phyloP scores from a whole-genome alignment of 2,797 vertebrate species.

The Poecilia gillii region DNA sequence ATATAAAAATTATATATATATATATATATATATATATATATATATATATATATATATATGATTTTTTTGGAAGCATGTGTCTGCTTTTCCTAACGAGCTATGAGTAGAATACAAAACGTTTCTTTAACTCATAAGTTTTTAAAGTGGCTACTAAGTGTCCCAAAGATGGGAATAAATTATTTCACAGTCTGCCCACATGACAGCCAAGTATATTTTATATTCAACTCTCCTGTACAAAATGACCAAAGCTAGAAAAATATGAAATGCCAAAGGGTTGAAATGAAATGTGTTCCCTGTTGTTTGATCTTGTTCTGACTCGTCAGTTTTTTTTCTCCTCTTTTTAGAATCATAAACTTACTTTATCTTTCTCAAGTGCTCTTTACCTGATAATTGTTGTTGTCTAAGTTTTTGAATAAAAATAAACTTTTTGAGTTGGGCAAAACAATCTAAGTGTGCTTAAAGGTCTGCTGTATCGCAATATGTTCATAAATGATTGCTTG shows the following conservation, averaged over 20 bases:
- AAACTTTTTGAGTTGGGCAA: neutral
- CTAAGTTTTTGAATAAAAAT: neutral
- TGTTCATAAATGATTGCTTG: neutral
- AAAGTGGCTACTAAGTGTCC: too few species aligned
- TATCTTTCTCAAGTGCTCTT: neutral
- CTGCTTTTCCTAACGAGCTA: too few species aligned
- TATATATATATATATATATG: too few species aligned
- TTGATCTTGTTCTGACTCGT: neutral
- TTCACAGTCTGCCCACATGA: too few species aligned
- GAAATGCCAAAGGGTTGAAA: neutral
- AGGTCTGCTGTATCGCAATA: neutral
- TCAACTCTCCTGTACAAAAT: neutral
- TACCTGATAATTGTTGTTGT: neutral
- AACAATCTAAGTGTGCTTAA: neutral
- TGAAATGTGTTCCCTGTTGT: neutral
- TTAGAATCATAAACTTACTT: neutral
- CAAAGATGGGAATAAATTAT: too few species aligned
- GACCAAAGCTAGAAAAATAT: neutral
- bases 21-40: too few species aligned
- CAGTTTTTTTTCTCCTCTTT: neutral
- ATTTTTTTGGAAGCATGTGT: too few species aligned
- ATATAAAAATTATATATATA: too few species aligned
- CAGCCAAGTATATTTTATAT: too few species aligned
- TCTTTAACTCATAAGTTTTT: neutral
- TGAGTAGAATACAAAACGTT: neutral